phyloP scores from a whole-genome alignment of 2,797 vertebrate species.

The Sebastes trivittatus region DNA sequence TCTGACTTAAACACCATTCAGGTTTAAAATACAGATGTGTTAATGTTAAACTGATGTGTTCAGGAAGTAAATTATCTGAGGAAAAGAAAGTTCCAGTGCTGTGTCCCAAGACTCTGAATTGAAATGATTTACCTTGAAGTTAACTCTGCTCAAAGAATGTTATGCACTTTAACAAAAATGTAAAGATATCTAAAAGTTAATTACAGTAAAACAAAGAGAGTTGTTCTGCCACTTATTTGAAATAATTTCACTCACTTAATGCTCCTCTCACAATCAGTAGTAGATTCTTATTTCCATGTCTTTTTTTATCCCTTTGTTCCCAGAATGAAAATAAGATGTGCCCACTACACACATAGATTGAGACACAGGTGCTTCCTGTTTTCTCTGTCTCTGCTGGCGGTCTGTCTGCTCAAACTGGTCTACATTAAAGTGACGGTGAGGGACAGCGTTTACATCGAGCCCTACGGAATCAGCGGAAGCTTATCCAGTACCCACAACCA shows the following conservation, averaged over 20 bases:
- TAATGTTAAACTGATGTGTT: not conserved
- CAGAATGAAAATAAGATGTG: conserved; percentile 90
- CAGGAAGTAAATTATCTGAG: not conserved
- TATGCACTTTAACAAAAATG: not conserved
- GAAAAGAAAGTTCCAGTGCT: not conserved
- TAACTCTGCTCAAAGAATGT: not conserved
- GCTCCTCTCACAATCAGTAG: not conserved
- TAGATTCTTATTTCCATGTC: not conserved
- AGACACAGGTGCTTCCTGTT: conserved; percentile 80
- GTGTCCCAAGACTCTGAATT: not conserved
- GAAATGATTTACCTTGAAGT: not conserved
- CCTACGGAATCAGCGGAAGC: conserved; percentile 79
- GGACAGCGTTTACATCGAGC: conserved; percentile 83
- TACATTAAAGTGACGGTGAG: conserved; percentile 72
- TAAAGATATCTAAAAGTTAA: not conserved
- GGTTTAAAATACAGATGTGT: not conserved
- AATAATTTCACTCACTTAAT: not conserved
- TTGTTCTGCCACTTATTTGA: not conserved
- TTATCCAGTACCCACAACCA: conserved; percentile 72
- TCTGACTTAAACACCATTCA: not conserved
- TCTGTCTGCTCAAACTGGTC: conserved; percentile 86
- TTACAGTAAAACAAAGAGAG: not conserved
- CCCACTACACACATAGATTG: conserved; percentile 65
- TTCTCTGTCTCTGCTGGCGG: conserved; percentile 80
- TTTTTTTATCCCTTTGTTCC: not conserved